Conservation (phyloP, 2,888 invertebrate genomes). For the Brachycybe producta region DNA sequence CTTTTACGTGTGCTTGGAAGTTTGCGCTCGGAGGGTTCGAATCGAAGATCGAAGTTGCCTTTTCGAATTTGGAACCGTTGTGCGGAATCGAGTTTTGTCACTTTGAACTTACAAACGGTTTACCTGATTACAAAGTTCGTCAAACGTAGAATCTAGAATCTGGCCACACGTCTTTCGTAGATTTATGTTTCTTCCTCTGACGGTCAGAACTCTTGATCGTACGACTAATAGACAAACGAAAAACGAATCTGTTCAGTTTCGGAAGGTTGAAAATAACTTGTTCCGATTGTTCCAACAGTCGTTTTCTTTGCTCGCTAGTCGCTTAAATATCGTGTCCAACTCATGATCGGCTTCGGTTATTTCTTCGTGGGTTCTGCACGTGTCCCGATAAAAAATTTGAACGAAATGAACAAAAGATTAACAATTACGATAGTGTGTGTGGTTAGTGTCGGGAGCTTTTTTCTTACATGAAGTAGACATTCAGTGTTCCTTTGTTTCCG, state of each 20-base stretch:
- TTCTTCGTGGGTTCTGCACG: conserved; percentile 47
- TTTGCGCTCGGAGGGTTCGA: no score
- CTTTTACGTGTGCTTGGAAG: not conserved
- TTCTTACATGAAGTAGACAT: not conserved
- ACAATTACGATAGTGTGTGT: no score
- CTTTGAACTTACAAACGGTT: no score
- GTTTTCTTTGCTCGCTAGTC: conserved; percentile 73
- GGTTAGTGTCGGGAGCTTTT: conserved; percentile 9
- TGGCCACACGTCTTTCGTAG: conserved; percentile 85
- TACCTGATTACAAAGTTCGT: conserved; percentile 81
- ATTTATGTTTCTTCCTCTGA: conserved; percentile 75
- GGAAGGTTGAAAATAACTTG: conserved; percentile 4
- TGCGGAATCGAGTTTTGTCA: no score
- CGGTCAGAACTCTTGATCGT: conserved; percentile 67
- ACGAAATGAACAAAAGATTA: no score
- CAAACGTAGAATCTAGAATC: conserved; percentile 74
- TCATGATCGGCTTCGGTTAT: conserved; percentile 48
- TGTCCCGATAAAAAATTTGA: no score
- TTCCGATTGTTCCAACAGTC: no score
- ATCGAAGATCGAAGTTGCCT: no score
- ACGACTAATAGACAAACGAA: conserved; percentile 39
- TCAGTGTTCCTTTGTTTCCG: conserved; percentile 38
- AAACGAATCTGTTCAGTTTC: not conserved
- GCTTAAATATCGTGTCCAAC: conserved; percentile 73
- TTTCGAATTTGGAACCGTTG: no score